Percentiles rank a stretch among this genome's conserved stretches.
Evolutionary conservation across 2,113 vertebrate genomes (phyloP).

Genomic region (Opisthocomus hoazin): DNA sequence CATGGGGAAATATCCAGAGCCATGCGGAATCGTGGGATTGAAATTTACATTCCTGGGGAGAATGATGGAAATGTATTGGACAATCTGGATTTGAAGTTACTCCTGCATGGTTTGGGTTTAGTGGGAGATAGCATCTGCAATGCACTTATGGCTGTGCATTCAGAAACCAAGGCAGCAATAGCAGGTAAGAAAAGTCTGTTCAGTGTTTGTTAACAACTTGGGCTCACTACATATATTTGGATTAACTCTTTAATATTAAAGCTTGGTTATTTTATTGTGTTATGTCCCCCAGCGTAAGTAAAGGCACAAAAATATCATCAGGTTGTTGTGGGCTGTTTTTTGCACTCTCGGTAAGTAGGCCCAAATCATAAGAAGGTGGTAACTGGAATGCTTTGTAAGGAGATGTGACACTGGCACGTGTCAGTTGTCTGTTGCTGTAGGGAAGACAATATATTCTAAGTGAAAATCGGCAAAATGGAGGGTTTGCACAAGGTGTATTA

Average conservation of each 20-base stretch:
- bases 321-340: neutral
- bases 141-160: constrained; percentile 82
- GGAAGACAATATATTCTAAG: neutral
- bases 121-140: constrained; percentile 85
- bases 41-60: constrained; percentile 89
- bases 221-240: neutral
- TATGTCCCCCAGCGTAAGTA: accelerated
- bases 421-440: neutral
- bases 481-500: neutral
- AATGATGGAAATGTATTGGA: constrained; percentile 74
- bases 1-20: constrained; percentile 96
- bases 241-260: neutral
- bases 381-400: neutral
- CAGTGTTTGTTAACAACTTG: neutral
- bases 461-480: neutral
- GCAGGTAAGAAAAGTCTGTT: constrained; percentile 74
- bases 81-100: constrained; percentile 82
- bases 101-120: constrained; percentile 86
- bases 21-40: constrained; percentile 96
- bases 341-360: neutral
- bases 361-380: neutral
- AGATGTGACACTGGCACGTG: neutral
- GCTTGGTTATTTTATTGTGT: neutral
- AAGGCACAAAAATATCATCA: neutral
- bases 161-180: constrained; percentile 76